phyloP scores from a whole-genome alignment of 2,888 invertebrate genomes.

The Microctonus hyperodae region DNA sequence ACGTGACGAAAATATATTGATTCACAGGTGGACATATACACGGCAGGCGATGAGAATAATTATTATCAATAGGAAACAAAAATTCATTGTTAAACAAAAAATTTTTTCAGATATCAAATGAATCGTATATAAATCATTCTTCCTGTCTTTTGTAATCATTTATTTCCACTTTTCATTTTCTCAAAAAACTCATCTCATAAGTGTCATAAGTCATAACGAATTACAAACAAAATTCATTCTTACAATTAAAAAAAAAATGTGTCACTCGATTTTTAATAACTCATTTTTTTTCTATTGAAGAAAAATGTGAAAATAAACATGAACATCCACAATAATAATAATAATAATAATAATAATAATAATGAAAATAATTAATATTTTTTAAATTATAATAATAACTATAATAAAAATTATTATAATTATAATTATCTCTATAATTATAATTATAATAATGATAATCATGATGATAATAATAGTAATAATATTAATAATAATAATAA shows the following conservation, averaged over 20 bases:
- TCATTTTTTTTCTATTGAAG: too few species aligned
- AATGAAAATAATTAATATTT: too few species aligned
- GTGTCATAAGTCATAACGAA: background rate
- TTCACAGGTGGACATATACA: background rate
- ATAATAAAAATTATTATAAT: too few species aligned
- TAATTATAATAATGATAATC: background rate
- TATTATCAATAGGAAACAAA: slow-evolving; percentile 1
- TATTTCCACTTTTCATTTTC: background rate
- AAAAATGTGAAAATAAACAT: too few species aligned
- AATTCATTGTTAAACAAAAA: background rate
- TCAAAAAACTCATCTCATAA: background rate
- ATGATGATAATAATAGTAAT: slow-evolving; percentile 39
- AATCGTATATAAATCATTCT: background rate
- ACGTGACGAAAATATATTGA: background rate
- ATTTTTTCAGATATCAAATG: background rate
- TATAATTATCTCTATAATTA: too few species aligned
- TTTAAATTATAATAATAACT: too few species aligned
- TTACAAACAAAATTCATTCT: background rate
- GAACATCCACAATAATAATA: too few species aligned
- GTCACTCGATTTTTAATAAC: too few species aligned
- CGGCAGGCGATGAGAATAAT: background rate
- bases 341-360: too few species aligned
- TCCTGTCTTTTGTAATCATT: background rate
- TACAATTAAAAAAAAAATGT: background rate
- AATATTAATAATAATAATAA: slow-evolving; percentile 42